Base-by-base conservation (phyloP, 2,113 vertebrate genomes). In the Vicugna pacos region DNA sequence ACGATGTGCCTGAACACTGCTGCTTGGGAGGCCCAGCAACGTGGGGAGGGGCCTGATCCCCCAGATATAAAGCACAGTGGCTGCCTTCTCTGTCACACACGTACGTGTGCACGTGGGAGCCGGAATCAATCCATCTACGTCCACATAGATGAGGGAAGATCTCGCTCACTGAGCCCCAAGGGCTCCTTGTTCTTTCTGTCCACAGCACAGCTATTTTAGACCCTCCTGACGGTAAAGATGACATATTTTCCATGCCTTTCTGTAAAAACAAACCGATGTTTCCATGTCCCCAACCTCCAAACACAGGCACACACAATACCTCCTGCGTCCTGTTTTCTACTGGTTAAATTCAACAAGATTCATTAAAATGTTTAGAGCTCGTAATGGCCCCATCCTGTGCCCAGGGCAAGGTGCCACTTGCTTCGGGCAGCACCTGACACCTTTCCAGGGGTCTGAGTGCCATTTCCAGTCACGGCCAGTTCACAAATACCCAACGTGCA, bases 21-120 rank as follows among this genome's bases (percentile, higher is more conserved):
- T 4, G 38, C 14, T 64, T 0, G 20, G 20, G 50, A 76, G 48
- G 58, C 3, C 46, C 13, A 2, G 19, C 14, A 4, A 2, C 24
- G 17, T 28, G 87, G 62, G 14, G 15, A 16, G 32, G 8, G 24
- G 11, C 32, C 35, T 14, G 50, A 11, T 28, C 16, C 32, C 79
- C 46, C 4, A 3, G 0, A 16, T 35, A 30, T 12, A 30, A 64
- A 58, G 32, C 10, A 79, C 64, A 52, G 6, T 2, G 9, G 62
- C 56, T 16, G 19, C 60, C 19, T 2, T 28, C n/a, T 35, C 65
- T 15, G 1, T 22, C 19, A 52, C 6, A 30, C 62, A 38, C 58
- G 13, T 11, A 3, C 19, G 2, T 2, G 0, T 70, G 7, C 54
- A 3, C 2, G 3, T 5, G 1, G 26, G 30, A 14, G 7, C 54